Evolutionary conservation across 2,888 invertebrate species (phyloP).

Genomic region (Spatulosminthurus flaviceps): DNA sequence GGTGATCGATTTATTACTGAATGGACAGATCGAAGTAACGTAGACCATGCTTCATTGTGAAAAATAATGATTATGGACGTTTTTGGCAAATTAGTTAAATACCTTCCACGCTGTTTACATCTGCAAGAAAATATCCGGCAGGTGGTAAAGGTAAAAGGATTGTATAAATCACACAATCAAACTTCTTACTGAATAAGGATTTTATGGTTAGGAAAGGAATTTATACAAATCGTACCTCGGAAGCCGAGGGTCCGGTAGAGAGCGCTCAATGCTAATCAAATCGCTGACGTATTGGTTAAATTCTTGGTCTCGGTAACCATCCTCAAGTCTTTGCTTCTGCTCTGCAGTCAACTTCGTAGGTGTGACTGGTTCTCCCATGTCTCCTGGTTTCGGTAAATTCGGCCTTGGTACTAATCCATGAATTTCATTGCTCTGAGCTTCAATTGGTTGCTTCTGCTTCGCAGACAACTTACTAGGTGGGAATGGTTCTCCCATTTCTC

Average conservation of each 20-base stretch:
- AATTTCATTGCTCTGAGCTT: too few species aligned
- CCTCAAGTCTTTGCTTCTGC: constrained; percentile 86
- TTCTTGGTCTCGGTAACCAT: constrained; percentile 97
- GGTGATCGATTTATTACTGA: constrained; percentile 96
- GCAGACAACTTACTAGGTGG: constrained; percentile 85
- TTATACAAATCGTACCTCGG: constrained; percentile 66
- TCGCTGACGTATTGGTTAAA: constrained; percentile 99
- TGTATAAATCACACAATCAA: too few species aligned
- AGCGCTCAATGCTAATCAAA: constrained; percentile 92
- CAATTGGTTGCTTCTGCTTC: constrained; percentile 86
- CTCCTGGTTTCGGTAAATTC: constrained; percentile 71
- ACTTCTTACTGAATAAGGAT: too few species aligned
- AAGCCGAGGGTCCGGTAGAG: constrained; percentile 92
- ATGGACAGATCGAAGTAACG: constrained; percentile 92
- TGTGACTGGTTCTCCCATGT: constrained; percentile 86
- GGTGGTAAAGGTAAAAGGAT: too few species aligned
- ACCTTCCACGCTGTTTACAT: constrained; percentile 52
- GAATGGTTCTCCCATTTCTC: constrained; percentile 88
- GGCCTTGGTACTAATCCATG: constrained; percentile 19
- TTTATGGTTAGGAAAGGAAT: constrained; percentile 1
- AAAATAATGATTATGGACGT: constrained; percentile 95
- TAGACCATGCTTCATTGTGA: constrained; percentile 99
- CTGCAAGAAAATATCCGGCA: constrained; percentile 42
- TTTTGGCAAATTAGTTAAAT: constrained; percentile 36
- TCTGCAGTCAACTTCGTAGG: constrained; percentile 87